phyloP scores from a whole-genome alignment of 2,797 vertebrate species.

The Leontocebus nigricollis region DNA sequence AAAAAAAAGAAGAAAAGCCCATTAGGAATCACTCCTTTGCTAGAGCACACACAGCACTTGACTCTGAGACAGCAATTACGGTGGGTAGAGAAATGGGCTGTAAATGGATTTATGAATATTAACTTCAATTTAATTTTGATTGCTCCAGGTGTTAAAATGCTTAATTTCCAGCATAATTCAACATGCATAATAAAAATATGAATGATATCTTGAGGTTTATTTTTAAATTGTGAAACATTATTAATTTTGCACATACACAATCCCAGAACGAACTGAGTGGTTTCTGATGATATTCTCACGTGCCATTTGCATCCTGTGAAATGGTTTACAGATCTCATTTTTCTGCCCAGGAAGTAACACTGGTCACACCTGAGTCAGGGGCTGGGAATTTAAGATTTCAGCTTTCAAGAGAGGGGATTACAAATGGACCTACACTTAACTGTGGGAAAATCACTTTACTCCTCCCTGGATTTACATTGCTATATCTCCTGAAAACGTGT shows the following conservation, averaged over 20 bases:
- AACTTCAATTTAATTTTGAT: neutral
- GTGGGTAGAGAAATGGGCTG: neutral
- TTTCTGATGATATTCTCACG: neutral
- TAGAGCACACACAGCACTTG: neutral
- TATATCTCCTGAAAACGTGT: neutral
- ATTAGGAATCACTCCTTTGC: neutral
- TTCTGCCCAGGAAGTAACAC: neutral
- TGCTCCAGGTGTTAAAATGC: conserved; percentile 23
- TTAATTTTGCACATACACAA: neutral
- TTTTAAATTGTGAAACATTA: conserved; percentile 4
- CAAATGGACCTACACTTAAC: neutral
- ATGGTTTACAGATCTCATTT: neutral
- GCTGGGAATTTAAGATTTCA: neutral
- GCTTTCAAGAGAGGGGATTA: neutral
- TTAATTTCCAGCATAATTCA: conserved; percentile 28
- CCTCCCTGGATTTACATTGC: neutral
- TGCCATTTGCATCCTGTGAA: neutral
- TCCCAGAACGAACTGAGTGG: neutral
- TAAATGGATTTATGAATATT: neutral
- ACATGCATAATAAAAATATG: conserved; percentile 41
- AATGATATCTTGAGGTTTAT: neutral
- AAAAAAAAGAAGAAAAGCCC: neutral
- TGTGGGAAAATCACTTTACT: neutral
- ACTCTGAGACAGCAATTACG: neutral
- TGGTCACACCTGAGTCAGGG: neutral